Evolutionary conservation across 2,888 invertebrate species (phyloP), one percentile per base, ranked within the genome.

Genomic region (Petrolisthes cinctipes): DNA sequence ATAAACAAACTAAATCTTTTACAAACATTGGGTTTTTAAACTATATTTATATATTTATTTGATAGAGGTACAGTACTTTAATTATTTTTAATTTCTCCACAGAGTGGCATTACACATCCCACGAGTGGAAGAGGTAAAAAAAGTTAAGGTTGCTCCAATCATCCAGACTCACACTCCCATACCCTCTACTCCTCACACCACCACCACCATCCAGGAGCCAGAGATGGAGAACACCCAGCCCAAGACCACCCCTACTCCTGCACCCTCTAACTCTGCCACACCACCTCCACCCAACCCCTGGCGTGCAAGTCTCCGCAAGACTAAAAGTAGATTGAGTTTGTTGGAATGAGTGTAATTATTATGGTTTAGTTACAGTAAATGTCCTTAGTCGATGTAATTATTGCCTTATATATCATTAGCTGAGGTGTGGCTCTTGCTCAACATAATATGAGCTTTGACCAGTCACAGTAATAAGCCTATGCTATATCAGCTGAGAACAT

Each of bases 281-380:
- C 20, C 68, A n/a, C 23, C 23, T 61, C 51, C 84, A 11, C 87
- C 71, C 14, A 88, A 81, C n/a, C 87, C 87, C 9, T 88, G 87
- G 87, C 83, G 87, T 6, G 81, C 87, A 4, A 88, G 84, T 57
- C 87, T 88, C 61, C 73, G 87, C 9, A 88, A 88, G 61, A 88
- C 87, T 23, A 88, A 83, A 20, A 88, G 87, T 75, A 83, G 80
- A 81, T n/a, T 88, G 66, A 88, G 71, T 80, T 84, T 88, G 53
- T 75, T 83, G 54, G 87, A 88, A 23, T 88, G 83, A 76, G 23
- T 9, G 71, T 14, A 1, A 71, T 6, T 9, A 17, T 61, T 14
- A 61, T 61, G 11, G 61, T 17, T 14, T 37, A 37, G 37, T 37
- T 37, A 37, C 37, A 37, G 37, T 37, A 37, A 37, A 37, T 37